Conservation (phyloP, 2,888 invertebrate species). For the Eristalis tenax region DNA sequence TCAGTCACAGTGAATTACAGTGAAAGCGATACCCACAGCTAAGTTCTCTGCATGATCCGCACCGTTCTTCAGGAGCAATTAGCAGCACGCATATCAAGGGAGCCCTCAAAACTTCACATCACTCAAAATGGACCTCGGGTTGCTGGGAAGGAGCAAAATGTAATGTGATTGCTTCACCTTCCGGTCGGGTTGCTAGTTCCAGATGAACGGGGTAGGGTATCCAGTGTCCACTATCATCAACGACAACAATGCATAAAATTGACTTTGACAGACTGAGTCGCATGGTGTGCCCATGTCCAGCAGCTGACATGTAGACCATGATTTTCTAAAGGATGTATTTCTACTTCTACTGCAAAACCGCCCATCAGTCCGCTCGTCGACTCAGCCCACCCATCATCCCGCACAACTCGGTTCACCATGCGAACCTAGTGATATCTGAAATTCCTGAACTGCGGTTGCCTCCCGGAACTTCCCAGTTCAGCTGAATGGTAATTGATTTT, state of each 20-base stretch:
- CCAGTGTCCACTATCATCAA: too few species aligned
- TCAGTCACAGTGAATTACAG: constrained; percentile 36
- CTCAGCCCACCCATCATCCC: not conserved
- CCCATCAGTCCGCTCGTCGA: not conserved
- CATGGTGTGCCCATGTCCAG: not conserved
- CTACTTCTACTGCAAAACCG: not conserved
- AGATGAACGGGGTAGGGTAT: not conserved
- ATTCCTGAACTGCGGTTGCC: not conserved
- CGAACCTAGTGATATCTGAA: not conserved
- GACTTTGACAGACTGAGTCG: not conserved
- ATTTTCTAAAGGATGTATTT: not conserved
- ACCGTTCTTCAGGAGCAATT: constrained; percentile 43
- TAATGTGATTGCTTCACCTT: not conserved
- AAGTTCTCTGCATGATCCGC: constrained; percentile 17
- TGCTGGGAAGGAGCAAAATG: not conserved
- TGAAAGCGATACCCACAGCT: constrained; percentile 23
- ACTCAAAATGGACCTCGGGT: constrained; percentile 28
- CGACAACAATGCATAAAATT: not conserved
- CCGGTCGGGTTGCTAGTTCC: not conserved
- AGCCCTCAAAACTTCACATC: constrained; percentile 50
- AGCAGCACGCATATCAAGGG: constrained; percentile 21
- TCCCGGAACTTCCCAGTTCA: not conserved
- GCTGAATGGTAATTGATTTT: constrained; percentile 57
- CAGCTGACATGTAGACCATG: not conserved
- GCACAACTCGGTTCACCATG: not conserved